phyloP scores from a whole-genome alignment of 2,888 invertebrate species.

The Caenorhabditis sp. region DNA sequence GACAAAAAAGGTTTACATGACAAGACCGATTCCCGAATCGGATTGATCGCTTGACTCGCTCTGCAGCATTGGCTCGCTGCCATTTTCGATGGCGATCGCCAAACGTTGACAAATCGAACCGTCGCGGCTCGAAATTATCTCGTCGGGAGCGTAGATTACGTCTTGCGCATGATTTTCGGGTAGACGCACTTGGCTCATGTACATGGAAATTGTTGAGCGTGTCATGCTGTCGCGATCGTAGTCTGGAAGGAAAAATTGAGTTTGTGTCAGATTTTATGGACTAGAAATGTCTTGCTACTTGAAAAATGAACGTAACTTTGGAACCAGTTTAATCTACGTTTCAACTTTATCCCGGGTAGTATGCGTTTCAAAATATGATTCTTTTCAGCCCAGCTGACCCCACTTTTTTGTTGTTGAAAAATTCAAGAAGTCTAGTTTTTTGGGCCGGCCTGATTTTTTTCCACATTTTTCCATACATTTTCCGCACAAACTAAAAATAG shows the following conservation, averaged over 20 bases:
- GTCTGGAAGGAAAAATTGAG: not conserved
- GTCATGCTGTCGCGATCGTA: conserved; percentile 26
- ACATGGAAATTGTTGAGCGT: conserved; percentile 49
- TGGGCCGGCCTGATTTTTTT: too few relatives aligned
- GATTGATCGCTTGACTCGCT: conserved; percentile 25
- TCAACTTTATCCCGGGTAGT: too few relatives aligned
- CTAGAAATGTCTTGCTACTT: too few relatives aligned
- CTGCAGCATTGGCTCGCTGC: conserved; percentile 32
- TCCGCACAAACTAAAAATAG: too few relatives aligned
- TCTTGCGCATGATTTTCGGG: conserved; percentile 52
- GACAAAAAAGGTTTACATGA: conserved; percentile 20
- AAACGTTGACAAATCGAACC: conserved; percentile 40
- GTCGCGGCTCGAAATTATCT: conserved; percentile 42
- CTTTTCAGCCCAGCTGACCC: too few relatives aligned
- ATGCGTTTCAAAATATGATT: too few relatives aligned
- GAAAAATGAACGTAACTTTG: not conserved
- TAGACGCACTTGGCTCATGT: conserved; percentile 41
- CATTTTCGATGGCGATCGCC: conserved; percentile 31
- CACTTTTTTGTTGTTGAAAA: too few relatives aligned
- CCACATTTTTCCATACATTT: too few relatives aligned
- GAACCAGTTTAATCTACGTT: too few relatives aligned
- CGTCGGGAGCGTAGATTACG: conserved; percentile 54
- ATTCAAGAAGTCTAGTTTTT: too few relatives aligned
- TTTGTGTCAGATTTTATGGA: too few relatives aligned
- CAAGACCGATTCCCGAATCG: conserved; percentile 38